These are phyloP conservation scores for Psilanteris sp. DNA, from an alignment of 1,140 invertebrate genomes.

Conservation along the genomic window DNA sequence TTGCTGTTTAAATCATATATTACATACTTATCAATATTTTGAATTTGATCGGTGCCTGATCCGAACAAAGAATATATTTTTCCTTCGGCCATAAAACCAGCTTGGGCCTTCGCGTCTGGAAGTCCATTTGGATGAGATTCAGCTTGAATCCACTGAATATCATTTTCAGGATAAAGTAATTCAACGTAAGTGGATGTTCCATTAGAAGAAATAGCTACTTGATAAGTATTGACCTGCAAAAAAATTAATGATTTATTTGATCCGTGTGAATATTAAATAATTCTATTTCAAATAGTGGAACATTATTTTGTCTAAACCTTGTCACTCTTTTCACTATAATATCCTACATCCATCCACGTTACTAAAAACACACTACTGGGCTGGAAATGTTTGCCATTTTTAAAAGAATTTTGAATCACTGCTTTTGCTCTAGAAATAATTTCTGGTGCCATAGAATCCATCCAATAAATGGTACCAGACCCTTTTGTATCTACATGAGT, in stretches of 20 bases:
- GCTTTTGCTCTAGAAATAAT: slow-evolving; percentile 84
- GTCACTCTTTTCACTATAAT: slow-evolving; percentile 81
- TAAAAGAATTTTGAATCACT: slow-evolving; percentile 86
- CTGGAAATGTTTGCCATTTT: slow-evolving; percentile 84
- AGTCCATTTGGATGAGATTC: slow-evolving; percentile 83
- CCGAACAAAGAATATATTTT: slow-evolving; percentile 86
- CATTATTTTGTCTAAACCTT: too few species aligned
- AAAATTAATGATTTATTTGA: too few species aligned
- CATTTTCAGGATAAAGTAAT: slow-evolving; percentile 91
- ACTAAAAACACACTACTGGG: slow-evolving; percentile 82
- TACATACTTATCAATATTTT: slow-evolving; percentile 85
- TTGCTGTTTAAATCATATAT: too few species aligned
- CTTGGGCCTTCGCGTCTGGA: slow-evolving; percentile 93
- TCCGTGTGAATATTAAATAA: too few species aligned
- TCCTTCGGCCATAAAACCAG: slow-evolving; percentile 92
- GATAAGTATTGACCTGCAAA: slow-evolving; percentile 87
- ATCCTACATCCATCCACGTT: slow-evolving; percentile 87
- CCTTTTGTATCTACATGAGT: slow-evolving; percentile 92
- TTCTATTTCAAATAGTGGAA: too few species aligned
- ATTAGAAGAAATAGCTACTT: slow-evolving; percentile 91
- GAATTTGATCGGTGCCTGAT: slow-evolving; percentile 93
- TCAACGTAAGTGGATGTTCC: slow-evolving; percentile 90
- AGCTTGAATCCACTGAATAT: slow-evolving; percentile 94
- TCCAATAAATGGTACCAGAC: slow-evolving; percentile 88
- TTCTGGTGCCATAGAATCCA: slow-evolving; percentile 85